Percentiles rank a stretch among this genome's conserved stretches.
phyloP scores from a whole-genome alignment of 2,888 invertebrate genomes.

The Lepidocyrtinus sp. region DNA sequence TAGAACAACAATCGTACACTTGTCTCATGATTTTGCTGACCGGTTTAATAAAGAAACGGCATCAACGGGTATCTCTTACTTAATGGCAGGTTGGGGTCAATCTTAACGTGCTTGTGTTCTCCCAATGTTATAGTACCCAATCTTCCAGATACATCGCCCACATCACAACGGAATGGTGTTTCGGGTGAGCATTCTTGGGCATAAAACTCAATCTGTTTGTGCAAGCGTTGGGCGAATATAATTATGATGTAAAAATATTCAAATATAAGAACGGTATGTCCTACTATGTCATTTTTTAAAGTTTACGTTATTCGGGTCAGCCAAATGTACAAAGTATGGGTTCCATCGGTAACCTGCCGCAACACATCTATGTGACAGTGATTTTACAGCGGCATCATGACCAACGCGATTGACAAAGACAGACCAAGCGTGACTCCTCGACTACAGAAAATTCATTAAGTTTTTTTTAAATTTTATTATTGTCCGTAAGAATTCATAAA shows the following conservation, averaged over 20 bases:
- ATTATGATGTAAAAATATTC: not conserved
- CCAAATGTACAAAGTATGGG: conserved; percentile 90
- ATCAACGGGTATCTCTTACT: conserved; percentile 71
- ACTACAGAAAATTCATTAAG: conserved; percentile 75
- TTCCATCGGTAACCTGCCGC: conserved; percentile 95
- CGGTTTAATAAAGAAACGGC: not conserved
- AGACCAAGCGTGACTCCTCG: conserved; percentile 89
- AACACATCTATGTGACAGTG: conserved; percentile 85
- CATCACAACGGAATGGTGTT: conserved; percentile 90
- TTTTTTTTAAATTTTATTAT: conserved; percentile 1
- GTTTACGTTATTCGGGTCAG: conserved; percentile 88
- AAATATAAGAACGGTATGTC: too few relatives aligned
- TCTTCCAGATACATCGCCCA: conserved; percentile 90
- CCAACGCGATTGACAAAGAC: conserved; percentile 90
- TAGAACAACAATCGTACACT: not conserved
- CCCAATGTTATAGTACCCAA: conserved; percentile 89
- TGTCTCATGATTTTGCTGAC: not conserved
- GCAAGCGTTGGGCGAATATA: not conserved
- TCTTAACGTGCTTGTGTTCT: conserved; percentile 81
- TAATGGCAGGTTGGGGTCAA: conserved; percentile 90
- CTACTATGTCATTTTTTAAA: too few relatives aligned
- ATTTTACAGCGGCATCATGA: conserved; percentile 89
- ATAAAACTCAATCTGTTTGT: conserved; percentile 84
- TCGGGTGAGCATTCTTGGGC: conserved; percentile 89
- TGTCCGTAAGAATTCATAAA: not conserved